phyloP scores from a whole-genome alignment of 2,888 invertebrate genomes.

The Chloroclysta siterata region DNA sequence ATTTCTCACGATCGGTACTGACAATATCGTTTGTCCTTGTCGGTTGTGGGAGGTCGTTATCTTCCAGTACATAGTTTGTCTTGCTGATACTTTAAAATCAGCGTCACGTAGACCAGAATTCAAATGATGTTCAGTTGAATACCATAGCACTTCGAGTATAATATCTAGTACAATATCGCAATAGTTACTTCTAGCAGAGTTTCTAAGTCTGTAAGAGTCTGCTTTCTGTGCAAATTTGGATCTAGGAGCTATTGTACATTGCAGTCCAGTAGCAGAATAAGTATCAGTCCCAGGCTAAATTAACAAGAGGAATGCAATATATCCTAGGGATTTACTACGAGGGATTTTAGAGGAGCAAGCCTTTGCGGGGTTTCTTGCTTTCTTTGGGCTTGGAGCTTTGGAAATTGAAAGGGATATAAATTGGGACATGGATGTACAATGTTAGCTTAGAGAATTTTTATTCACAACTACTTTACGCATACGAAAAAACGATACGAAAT shows the following conservation, averaged over 20 bases:
- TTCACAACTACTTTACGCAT: no score
- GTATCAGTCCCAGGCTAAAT: conserved; percentile 55
- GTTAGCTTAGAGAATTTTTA: neutral
- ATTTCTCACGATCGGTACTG: no score
- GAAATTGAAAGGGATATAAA: neutral
- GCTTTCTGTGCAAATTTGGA: conserved; percentile 3
- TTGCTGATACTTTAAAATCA: neutral
- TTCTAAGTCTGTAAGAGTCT: neutral
- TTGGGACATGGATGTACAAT: neutral
- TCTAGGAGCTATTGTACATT: conserved; percentile 45
- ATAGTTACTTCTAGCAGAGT: neutral
- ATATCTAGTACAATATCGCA: no score
- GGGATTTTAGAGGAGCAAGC: conserved; percentile 42
- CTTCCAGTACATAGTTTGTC: no score
- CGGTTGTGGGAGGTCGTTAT: no score
- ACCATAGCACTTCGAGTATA: no score
- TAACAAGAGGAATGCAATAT: conserved; percentile 71
- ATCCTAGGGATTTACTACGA: conserved; percentile 57
- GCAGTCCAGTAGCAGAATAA: conserved; percentile 45
- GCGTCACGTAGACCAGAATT: no score
- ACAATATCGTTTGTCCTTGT: no score
- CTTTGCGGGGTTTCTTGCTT: conserved; percentile 17
- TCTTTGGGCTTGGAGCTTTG: conserved; percentile 7
- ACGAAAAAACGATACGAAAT: no score
- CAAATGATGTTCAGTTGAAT: no score